A percentile compares a stretch with the other conserved stretches of the same genome.
phyloP scores from a whole-genome alignment of 2,113 vertebrate species.

The Ammodytes dubius region DNA sequence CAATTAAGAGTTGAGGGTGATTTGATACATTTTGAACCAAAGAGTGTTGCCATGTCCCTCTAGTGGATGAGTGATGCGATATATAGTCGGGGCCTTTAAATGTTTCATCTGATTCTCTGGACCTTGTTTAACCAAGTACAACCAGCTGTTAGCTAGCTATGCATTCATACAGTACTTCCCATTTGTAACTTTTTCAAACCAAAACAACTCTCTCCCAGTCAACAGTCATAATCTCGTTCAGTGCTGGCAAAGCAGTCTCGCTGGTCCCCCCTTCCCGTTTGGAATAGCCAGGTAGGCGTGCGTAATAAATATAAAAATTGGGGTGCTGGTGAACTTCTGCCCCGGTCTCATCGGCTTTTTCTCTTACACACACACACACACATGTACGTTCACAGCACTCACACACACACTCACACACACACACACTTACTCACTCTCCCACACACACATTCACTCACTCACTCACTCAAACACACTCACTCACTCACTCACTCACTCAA shows the following conservation, averaged over 20 bases:
- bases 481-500: conserved; percentile 45
- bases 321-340: conserved; percentile 80
- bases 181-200: not conserved
- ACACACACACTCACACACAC: conserved; percentile 47
- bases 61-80: not conserved
- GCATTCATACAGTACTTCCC: conserved; percentile 16
- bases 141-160: not conserved
- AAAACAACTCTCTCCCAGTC: not conserved
- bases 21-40: not conserved
- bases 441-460: too few species aligned
- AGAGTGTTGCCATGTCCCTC: conserved; percentile 4
- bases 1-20: not conserved
- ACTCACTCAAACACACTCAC: not conserved
- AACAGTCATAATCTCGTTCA: conserved; percentile 28
- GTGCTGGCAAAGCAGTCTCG: conserved; percentile 33
- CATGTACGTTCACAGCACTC: conserved; percentile 57
- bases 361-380: conserved; percentile 62
- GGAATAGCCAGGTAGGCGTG: conserved; percentile 61
- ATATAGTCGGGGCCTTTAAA: not conserved
- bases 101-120: not conserved
- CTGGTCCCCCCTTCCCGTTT: conserved; percentile 23
- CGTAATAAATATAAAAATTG: conserved; percentile 79
- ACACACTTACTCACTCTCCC: conserved; percentile 19
- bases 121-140: not conserved
- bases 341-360: conserved; percentile 38